A percentile compares a stretch with the other conserved stretches of the same genome.
phyloP scores from a whole-genome alignment of 1,140 invertebrate genomes.

The Hylyphantes graminicola region DNA sequence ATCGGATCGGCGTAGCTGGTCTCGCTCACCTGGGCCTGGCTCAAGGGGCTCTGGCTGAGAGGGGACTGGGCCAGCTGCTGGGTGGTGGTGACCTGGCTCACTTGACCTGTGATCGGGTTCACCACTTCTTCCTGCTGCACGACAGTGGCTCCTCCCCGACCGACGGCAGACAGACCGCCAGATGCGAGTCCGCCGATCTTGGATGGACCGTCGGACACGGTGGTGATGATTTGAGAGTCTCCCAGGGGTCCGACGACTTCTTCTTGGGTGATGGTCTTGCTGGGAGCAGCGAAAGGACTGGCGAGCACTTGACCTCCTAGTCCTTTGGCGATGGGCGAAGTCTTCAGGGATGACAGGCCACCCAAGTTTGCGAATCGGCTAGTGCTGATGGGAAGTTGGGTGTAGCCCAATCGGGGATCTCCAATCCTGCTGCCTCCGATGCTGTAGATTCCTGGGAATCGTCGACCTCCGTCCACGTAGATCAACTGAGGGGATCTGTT shows the following conservation, averaged over 20 bases:
- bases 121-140: conserved; percentile 35
- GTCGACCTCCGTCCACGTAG: conserved; percentile 42
- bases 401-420: conserved; percentile 38
- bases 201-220: conserved; percentile 17
- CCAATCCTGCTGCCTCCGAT: conserved; percentile 42
- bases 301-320: conserved; percentile 21
- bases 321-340: neutral
- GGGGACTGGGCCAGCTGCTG: conserved; percentile 37
- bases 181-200: conserved; percentile 44
- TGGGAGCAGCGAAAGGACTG: neutral
- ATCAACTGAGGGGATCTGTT: conserved; percentile 34
- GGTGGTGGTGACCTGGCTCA: neutral
- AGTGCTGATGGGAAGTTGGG: conserved; percentile 15
- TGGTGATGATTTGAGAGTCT: conserved; percentile 35
- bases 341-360: neutral
- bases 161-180: conserved; percentile 23
- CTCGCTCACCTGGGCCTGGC: conserved; percentile 32
- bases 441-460: conserved; percentile 42
- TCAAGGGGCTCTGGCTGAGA: neutral
- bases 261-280: conserved; percentile 31
- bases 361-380: conserved; percentile 29
- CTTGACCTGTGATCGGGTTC: neutral
- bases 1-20: conserved; percentile 16
- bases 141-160: conserved; percentile 4
- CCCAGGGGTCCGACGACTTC: conserved; percentile 42